Base-by-base conservation (phyloP, 2,888 invertebrate genomes). In the Sabatieria punctata region DNA sequence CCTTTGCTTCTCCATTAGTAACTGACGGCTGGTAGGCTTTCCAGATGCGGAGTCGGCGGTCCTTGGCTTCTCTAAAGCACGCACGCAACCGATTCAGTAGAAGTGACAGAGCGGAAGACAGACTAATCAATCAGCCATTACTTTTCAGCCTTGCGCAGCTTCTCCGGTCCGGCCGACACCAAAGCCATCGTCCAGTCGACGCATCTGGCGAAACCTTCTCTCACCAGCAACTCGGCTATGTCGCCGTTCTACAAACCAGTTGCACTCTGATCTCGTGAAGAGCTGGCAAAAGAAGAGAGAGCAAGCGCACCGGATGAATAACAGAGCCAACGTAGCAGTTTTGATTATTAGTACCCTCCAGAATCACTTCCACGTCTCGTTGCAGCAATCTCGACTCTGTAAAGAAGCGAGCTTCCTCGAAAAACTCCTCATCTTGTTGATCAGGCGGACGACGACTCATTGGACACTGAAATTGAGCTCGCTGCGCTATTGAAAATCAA, bases 271-370 rank as follows among this genome's bases (percentile, higher is more conserved):
- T 11, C 22, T 11, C 6, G 39, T 19, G n/a, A n/a, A 38, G 19
- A 38, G 39, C 33, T 33, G n/a, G 33, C 33, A n/a, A 33, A n/a
- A 33, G 13, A 15, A 11, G 30, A 30, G 30, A 11, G 30, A 30
- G 30, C 8, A 19, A 75, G 78, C 71, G 60, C 63, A 75, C 75
- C 0, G 93, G 93, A 69, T 91, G 91, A 41, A 88, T 62, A 55
- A 97, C 80, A 26, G 85, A 84, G 33, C 95, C 97, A 47, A 93
- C 81, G 60, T 88, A 83, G 66, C 86, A 89, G n/a, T n/a, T n/a
- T 60, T 80, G 80, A 66, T 89, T 93, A 60, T 44, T 13, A 15
- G 26, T 24, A 6, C 21, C n/a, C 40, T 49, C 22, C 2, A 40
- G 33, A 18, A 23, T 23, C 19, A 89, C 78, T 65, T 88, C 80